phyloP scores from a whole-genome alignment of 1,140 invertebrate genomes.

The Drosophila jambulina region DNA sequence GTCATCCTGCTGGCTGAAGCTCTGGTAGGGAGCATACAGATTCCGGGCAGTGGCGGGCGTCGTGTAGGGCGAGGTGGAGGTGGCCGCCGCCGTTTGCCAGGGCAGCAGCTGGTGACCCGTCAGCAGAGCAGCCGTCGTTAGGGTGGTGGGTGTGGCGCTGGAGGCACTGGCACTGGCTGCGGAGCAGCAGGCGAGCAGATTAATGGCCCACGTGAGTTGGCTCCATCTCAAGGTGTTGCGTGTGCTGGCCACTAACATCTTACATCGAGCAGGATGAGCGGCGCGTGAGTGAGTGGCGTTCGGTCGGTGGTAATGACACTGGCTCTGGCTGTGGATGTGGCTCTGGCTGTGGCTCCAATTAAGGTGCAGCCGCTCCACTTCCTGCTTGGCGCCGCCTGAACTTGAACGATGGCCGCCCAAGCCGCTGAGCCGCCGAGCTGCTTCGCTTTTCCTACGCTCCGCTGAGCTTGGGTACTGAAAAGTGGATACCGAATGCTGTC shows the following conservation, averaged over 20 bases:
- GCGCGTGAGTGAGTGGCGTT: conserved; percentile 25
- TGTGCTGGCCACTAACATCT: conserved; percentile 80
- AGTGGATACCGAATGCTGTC: conserved; percentile 51
- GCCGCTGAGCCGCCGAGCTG: conserved; percentile 41
- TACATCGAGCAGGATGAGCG: conserved; percentile 80
- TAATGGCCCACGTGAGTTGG: conserved; percentile 52
- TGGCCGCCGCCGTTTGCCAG: conserved; percentile 55
- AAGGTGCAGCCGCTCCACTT: conserved; percentile 76
- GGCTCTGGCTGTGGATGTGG: conserved; percentile 54
- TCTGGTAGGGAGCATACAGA: conserved; percentile 77
- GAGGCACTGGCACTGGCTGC: conserved; percentile 17
- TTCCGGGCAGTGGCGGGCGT: conserved; percentile 70
- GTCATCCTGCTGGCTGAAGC: conserved; percentile 76
- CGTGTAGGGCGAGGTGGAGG: conserved; percentile 15
- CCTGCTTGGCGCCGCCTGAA: conserved; percentile 67
- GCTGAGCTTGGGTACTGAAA: conserved; percentile 54
- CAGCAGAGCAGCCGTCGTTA: conserved; percentile 56
- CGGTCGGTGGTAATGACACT: conserved; percentile 72
- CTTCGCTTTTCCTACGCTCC: conserved; percentile 69
- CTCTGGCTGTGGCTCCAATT: conserved; percentile 74
- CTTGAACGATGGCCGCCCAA: conserved; percentile 71
- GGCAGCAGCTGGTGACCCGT: conserved; percentile 65
- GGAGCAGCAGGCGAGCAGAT: conserved; percentile 59
- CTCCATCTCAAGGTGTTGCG: conserved; percentile 65
- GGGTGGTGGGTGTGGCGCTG: conserved; percentile 39